Base-by-base conservation (phyloP, 2,888 invertebrate genomes). In the Drosophila mercatorum region DNA sequence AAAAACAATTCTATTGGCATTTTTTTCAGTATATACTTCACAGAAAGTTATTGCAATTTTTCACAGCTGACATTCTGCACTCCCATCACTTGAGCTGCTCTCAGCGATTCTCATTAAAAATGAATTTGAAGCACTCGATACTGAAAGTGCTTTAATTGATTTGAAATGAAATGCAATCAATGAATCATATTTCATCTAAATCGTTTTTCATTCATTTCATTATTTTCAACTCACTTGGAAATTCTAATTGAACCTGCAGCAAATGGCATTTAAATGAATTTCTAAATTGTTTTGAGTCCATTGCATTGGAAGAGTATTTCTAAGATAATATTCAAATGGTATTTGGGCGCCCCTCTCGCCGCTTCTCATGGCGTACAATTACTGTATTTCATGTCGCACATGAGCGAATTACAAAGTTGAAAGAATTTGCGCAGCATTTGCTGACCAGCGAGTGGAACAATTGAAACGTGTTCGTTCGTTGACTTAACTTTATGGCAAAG, bases 401-500 rank as follows among this genome's bases (percentile, higher is more conserved):
- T 31, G 46, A 56, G 31, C 31, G 40, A 17, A 36, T 38, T 28
- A 11, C 28, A 38, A 62, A 56, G 62, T 47, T 47, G 11, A 22
- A 31, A 31, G 46, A 46, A 40, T 47, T 63, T 17, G 7, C 26
- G 17, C 8, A 40, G 31, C 59, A 59, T 40, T 40, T 36, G 38
- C 17, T 55, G 70, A 14, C 53, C 63, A 44, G 51, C 60, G 43
- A 68, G 26, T 43, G 46, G 61, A 53, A 66, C 46, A 46, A 51
- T 34, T 56, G 31, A 62, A 46, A 46, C 34, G 47, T 70, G 57
- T 41, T 46, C 22, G 69, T 55, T 49, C 22, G 69, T 55, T 49
- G 38, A 44, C 22, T 44, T 40, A 36, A 52, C 59, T 60, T 68
- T 47, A 57, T 72, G 65, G 34, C 44, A 47, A 76, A 68, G 41